Base-by-base conservation (phyloP, 64 coral and sea anemone genomes). In the Stylophora pistillata region DNA sequence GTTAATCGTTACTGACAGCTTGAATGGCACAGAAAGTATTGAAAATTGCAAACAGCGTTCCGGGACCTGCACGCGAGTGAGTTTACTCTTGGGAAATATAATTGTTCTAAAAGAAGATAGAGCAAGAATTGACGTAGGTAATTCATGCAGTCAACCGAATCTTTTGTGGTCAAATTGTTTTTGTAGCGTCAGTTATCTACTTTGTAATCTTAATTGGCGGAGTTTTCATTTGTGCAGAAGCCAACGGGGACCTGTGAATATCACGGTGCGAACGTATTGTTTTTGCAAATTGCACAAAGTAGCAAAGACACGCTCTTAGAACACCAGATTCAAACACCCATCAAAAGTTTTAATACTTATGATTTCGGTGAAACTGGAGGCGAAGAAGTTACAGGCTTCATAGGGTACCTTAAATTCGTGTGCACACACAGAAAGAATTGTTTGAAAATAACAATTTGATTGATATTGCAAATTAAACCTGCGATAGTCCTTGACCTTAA, bases 381-480 rank as follows among this genome's bases (percentile, higher is more conserved):
- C n/a, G 21, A 25, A 68, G 64, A 68, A 25, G 23, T 25, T 27
- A 7, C 23, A 68, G 64, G 3, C 37, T 47, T 47, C 37, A 3
- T 47, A 47, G 37, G 0, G 12, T n/a, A 25, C 2, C 64, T n/a
- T 68, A 25, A 26, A 68, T 26, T 68, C 26, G 64, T 10, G 12
- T 68, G 26, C 23, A 25, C 1, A 68, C 10, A 26, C 25, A 25
- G 12, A 5, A 68, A 68, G 26, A 78, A 78, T 78, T 18, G 21
- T 29, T 78, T 78, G 28, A 25, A 78, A 78, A 56, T 56, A 26
- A 27, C 53, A 27, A 4, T 11, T 76, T 76, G 23, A 76, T 54
- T 76, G 34, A 20, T 52, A 13, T 76, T 76, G 2, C 53, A n/a
- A 78, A 78, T 78, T 78, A 78, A 55, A 78, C 37, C 56, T 78